Evolutionary conservation across 2,888 invertebrate genomes (phyloP).

Genomic region (Drosophila pseudotalamancana): DNA sequence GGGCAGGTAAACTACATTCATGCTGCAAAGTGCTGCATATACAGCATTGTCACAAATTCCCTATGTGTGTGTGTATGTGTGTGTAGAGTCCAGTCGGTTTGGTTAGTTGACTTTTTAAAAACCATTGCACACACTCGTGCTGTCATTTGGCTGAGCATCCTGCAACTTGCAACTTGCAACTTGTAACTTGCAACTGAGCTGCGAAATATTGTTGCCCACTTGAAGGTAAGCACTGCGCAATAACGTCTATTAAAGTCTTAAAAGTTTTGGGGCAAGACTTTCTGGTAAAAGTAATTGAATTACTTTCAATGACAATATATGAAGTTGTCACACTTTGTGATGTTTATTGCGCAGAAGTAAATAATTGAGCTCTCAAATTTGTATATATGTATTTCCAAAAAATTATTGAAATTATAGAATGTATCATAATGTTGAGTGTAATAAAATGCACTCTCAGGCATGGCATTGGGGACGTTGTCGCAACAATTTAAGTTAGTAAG

Average conservation of each 20-base stretch:
- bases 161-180: no score
- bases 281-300: neutral
- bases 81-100: constrained; percentile 21
- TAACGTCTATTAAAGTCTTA: constrained; percentile 7
- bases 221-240: constrained; percentile 30
- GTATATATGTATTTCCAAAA: no score
- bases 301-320: neutral
- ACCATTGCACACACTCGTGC: constrained; percentile 41
- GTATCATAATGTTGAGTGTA: no score
- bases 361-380: no score
- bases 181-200: constrained; percentile 39
- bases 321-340: neutral
- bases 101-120: constrained; percentile 57
- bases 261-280: neutral
- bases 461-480: no score
- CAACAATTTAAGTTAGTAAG: no score
- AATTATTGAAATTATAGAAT: no score
- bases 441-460: no score
- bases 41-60: constrained; percentile 49
- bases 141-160: constrained; percentile 46
- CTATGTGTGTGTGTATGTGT: neutral
- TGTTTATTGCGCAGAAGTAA: no score
- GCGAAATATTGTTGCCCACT: constrained; percentile 46
- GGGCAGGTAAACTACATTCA: constrained; percentile 1
- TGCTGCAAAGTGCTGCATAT: constrained; percentile 48